Conservation (phyloP, 2,113 vertebrate genomes). For the Oreotrochilus melanogaster region DNA sequence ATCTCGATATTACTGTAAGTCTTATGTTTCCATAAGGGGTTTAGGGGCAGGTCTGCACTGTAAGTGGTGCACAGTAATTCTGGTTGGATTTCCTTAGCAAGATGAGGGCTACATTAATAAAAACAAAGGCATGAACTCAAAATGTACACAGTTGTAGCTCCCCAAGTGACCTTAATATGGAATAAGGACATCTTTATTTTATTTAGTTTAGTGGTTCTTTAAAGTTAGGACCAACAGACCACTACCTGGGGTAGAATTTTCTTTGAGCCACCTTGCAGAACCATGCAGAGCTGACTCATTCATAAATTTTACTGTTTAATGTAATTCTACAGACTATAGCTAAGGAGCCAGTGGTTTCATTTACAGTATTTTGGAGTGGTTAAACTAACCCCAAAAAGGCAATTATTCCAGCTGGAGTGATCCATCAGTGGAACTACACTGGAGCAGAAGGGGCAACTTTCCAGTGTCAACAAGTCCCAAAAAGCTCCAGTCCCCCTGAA, state of each 20-base stretch:
- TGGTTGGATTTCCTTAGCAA: background rate
- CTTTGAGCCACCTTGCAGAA: background rate
- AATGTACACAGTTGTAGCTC: background rate
- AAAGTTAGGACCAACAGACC: background rate
- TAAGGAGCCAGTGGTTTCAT: conserved; percentile 30
- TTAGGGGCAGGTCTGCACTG: background rate
- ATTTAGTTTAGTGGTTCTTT: conserved; percentile 10
- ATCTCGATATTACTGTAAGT: background rate
- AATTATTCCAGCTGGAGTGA: background rate
- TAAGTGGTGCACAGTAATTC: background rate
- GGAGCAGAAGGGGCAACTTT: background rate
- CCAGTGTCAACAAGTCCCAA: background rate
- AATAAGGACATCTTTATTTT: conserved; percentile 39
- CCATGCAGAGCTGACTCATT: conserved; percentile 14
- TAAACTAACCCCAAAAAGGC: background rate
- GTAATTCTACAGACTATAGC: conserved; percentile 2
- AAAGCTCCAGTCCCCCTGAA: background rate
- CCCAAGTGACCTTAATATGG: background rate
- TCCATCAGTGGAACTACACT: background rate
- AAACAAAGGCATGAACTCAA: conserved; percentile 2
- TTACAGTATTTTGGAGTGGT: background rate
- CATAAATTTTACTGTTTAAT: conserved; percentile 36
- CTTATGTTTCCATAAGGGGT: background rate
- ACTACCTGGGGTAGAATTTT: background rate
- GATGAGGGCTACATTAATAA: background rate